Conservation (phyloP, 2,888 invertebrate genomes). For the Cephalotes varians region DNA sequence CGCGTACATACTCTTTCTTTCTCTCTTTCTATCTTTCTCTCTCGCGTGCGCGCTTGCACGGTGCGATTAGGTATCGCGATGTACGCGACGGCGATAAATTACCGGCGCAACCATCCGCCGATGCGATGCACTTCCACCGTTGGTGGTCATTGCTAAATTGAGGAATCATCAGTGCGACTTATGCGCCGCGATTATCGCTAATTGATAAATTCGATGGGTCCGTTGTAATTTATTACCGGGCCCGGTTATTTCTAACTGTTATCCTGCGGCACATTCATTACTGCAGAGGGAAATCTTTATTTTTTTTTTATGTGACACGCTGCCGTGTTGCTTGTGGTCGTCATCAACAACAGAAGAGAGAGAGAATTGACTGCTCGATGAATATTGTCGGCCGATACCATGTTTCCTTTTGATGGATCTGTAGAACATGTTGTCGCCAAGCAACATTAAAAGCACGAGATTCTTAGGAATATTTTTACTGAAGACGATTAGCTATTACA, state of each 20-base stretch:
- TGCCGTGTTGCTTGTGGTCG: slow-evolving; percentile 10
- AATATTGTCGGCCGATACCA: neutral
- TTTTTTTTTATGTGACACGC: slow-evolving; percentile 4
- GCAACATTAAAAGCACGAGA: neutral
- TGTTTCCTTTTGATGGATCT: neutral
- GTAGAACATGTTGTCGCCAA: neutral
- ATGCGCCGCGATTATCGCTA: slow-evolving; percentile 72
- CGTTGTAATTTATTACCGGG: slow-evolving; percentile 65
- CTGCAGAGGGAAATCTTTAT: slow-evolving; percentile 48
- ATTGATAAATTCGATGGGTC: slow-evolving; percentile 75
- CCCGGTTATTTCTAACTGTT: slow-evolving; percentile 67
- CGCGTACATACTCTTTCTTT: neutral
- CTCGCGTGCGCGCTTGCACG: neutral
- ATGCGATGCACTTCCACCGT: slow-evolving; percentile 46
- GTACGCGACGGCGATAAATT: slow-evolving; percentile 67
- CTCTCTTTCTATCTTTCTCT: neutral
- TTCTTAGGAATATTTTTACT: neutral
- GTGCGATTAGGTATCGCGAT: slow-evolving; percentile 69
- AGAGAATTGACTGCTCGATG: slow-evolving; percentile 15
- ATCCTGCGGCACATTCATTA: slow-evolving; percentile 57
- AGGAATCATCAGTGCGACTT: slow-evolving; percentile 69
- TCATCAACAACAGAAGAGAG: slow-evolving; percentile 5
- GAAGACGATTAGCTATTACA: neutral
- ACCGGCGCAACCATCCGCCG: slow-evolving; percentile 58
- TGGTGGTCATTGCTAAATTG: slow-evolving; percentile 74